A percentile compares a stretch with the other conserved stretches of the same genome.
Evolutionary conservation across 2,113 vertebrate genomes (phyloP).

Genomic region (Pithys albifrons): DNA sequence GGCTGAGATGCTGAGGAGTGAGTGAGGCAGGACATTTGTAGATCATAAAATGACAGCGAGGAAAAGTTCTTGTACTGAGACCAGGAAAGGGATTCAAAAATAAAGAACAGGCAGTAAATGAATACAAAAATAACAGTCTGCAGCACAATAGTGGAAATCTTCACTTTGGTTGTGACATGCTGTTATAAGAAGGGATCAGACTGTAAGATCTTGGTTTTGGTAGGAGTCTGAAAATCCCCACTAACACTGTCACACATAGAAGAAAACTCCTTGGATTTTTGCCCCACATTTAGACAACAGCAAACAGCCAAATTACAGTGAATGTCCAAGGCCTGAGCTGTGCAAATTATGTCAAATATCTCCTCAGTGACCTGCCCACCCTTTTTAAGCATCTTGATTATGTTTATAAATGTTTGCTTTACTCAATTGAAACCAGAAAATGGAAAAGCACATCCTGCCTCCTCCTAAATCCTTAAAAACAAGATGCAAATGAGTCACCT

Average conservation of each 20-base stretch:
- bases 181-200: background rate
- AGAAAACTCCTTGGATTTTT: background rate
- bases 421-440: background rate
- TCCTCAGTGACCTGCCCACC: background rate
- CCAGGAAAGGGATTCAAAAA: background rate
- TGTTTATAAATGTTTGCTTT: fast-evolving
- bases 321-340: fast-evolving
- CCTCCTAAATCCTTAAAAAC: too few species aligned
- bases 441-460: background rate
- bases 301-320: background rate
- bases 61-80: background rate
- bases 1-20: too few species aligned
- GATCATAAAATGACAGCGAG: background rate
- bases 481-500: background rate
- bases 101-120: background rate
- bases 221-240: background rate
- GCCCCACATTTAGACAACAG: fast-evolving
- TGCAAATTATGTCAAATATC: too few species aligned
- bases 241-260: background rate
- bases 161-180: background rate
- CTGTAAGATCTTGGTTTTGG: background rate
- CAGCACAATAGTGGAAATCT: background rate
- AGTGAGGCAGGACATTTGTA: background rate
- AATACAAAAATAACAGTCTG: background rate
- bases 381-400: background rate